phyloP scores from a whole-genome alignment of 2,797 vertebrate genomes.

The Schizothorax lantsangensis region DNA sequence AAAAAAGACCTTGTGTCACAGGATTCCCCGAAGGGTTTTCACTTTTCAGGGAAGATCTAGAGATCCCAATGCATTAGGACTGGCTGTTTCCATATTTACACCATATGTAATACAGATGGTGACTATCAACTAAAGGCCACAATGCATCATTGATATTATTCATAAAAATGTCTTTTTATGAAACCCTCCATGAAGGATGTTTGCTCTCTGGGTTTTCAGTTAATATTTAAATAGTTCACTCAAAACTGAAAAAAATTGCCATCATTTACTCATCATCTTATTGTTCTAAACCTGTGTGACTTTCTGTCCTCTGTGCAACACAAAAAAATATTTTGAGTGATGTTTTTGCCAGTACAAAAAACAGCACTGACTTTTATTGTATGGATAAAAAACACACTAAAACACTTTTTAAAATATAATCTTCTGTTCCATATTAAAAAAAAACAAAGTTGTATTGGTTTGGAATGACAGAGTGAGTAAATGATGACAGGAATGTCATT shows the following conservation, averaged over 20 bases:
- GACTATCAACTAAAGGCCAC: background rate
- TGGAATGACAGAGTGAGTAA: background rate
- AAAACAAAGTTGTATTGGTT: background rate
- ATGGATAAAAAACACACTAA: background rate
- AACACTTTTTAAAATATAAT: background rate
- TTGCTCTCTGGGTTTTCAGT: background rate
- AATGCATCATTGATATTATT: background rate
- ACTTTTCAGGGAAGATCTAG: background rate
- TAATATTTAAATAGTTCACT: conserved; percentile 10
- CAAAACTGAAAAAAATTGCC: background rate
- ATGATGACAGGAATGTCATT: too few relatives aligned
- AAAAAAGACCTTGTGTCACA: background rate
- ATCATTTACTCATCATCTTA: background rate
- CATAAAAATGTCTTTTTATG: background rate
- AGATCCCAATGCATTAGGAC: background rate
- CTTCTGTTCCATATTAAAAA: background rate
- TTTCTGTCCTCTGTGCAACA: background rate
- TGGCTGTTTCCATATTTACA: background rate
- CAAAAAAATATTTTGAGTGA: background rate
- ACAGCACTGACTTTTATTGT: background rate
- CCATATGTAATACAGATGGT: conserved; percentile 1
- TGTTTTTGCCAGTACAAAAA: background rate
- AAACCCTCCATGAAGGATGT: background rate
- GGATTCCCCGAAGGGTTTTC: background rate
- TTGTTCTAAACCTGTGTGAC: background rate